These are phyloP conservation scores for Tapirus indicus DNA, from an alignment of 2,797 vertebrate genomes.

Conservation along the genomic window DNA sequence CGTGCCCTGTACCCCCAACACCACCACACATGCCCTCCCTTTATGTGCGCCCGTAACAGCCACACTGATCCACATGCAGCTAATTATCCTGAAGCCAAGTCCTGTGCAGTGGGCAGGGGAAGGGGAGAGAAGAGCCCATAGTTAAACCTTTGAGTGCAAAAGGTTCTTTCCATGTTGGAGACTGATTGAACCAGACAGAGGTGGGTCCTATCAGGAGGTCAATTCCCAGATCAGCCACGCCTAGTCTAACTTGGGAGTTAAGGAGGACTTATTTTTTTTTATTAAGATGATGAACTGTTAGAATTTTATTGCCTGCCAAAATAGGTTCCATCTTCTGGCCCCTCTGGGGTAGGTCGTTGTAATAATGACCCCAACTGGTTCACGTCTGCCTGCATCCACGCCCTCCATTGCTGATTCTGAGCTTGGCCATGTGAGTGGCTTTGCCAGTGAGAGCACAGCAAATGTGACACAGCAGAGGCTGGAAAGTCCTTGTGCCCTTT, in stretches of 20 bases:
- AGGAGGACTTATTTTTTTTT: neutral
- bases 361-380: neutral
- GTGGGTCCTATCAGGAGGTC: neutral
- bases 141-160: neutral
- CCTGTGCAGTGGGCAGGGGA: too few species aligned
- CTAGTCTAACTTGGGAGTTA: neutral
- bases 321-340: neutral
- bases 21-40: neutral
- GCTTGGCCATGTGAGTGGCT: neutral
- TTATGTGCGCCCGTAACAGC: neutral
- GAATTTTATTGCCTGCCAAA: neutral
- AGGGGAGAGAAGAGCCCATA: neutral
- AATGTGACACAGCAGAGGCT: neutral
- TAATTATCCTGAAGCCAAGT: neutral
- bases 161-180: neutral
- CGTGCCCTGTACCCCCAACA: too few species aligned
- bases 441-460: neutral
- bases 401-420: neutral
- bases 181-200: neutral
- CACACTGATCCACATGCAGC: neutral
- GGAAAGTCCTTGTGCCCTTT: neutral
- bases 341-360: too few species aligned
- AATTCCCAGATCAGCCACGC: too few species aligned
- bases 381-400: fast-evolving
- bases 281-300: neutral